phyloP scores from a whole-genome alignment of 2,888 invertebrate genomes.

The Euproctis similis region DNA sequence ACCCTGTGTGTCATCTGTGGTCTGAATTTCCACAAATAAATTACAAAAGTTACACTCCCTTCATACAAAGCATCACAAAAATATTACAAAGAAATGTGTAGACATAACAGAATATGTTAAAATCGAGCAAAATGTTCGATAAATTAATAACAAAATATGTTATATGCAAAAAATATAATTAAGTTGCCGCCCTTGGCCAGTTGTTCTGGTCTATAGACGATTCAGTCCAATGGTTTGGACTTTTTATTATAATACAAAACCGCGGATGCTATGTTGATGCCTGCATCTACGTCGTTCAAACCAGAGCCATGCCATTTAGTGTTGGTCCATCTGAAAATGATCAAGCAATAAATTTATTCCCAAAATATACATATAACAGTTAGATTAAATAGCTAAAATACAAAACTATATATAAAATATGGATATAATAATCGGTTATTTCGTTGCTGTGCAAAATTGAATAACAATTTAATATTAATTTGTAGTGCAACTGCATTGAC shows the following conservation, averaged over 20 bases:
- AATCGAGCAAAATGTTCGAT: constrained; percentile 57
- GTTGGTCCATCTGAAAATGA: constrained; percentile 67
- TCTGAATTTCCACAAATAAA: constrained; percentile 31
- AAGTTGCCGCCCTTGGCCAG: constrained; percentile 30
- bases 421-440: too few species aligned
- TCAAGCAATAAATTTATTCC: neutral
- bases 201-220: constrained; percentile 18
- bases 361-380: neutral
- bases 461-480: too few species aligned
- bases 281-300: constrained; percentile 31
- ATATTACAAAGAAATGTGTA: constrained; percentile 56
- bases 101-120: constrained; percentile 53
- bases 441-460: too few species aligned
- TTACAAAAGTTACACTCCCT: constrained; percentile 41
- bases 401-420: too few species aligned
- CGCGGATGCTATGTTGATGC: constrained; percentile 35
- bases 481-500: too few species aligned
- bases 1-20: constrained; percentile 23
- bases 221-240: constrained; percentile 26
- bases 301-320: constrained; percentile 43
- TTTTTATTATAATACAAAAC: constrained; percentile 32
- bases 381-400: too few species aligned
- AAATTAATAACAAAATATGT: constrained; percentile 69
- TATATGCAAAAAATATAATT: constrained; percentile 55
- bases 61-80: constrained; percentile 60